Base-by-base conservation (phyloP, 2,113 vertebrate species). In the Cephalopterus ornatus region DNA sequence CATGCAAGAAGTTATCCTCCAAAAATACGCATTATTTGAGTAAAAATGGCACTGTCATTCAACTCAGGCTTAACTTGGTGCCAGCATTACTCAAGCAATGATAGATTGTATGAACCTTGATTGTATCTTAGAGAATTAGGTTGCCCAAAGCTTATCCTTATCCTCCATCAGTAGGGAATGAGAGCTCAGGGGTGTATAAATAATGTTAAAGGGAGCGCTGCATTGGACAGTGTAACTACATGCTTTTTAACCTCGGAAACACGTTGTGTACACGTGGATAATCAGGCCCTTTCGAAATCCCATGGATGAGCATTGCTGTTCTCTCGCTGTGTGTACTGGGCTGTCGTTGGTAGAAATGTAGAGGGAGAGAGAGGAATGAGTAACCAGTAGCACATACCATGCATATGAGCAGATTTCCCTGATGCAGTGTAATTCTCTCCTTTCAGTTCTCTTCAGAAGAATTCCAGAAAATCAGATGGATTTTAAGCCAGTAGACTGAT, bases 401-500 rank as follows among this genome's bases (percentile, higher is more conserved):
- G 18, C 2, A 0, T 39, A 49, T 53, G 61, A 88, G 49, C 65
- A 80, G 76, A 28, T 70, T 87, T 94, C 53, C 61, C 70, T 78
- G 44, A 47, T 80, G 59, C 6, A 11, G 55, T 65, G 44, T 65
- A 84, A 87, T 86, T 86, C 88, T 84, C 52, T 94, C 61, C 67
- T 95, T 93, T 94, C 77, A 42, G 61, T 41, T 83, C 62, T 88
- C 68, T 59, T 84, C 87, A 92, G 94, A 80, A 86, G 75, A 93
- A 96, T 93, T 93, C 85, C 88, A 67, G 79, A 93, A 95, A 96
- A 96, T 92, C 44, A 26, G 76, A 83, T 74, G 85, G 46, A 71
- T 93, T 95, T 94, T 74, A 80, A 94, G 79, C 75, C 68, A 65
- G 76, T 67, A 87, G 75, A 83, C 61, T 79, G 74, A 89, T 92